Base-by-base conservation (phyloP, 1,140 invertebrate species). In the Apocrypta bakeri region DNA sequence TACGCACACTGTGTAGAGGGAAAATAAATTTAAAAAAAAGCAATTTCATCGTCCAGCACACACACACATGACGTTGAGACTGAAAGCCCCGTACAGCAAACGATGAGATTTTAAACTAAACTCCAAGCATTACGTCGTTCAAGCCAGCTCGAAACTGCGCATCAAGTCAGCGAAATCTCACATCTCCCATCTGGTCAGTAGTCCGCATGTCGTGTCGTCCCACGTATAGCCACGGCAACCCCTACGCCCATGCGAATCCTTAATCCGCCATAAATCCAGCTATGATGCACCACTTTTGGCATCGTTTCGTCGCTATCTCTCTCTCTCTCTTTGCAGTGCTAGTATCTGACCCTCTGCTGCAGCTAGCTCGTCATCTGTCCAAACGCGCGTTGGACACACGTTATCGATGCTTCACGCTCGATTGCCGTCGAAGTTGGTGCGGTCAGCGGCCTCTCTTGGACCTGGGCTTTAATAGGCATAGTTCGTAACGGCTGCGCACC, bases 371-470 rank as follows among this genome's bases (percentile, higher is more conserved):
- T n/a, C 27, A 7, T 2, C 71, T 40, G n/a, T 42, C 42, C 40
- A 25, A 24, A 21, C 25, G 14, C 27, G 27, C 63, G 27, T 56
- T 25, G 24, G 64, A 3, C 66, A 56, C 79, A 37, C 33, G 69
- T 56, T 73, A 80, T 80, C 79, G 79, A 80, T 69, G 69, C 79
- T 80, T 80, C 69, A 80, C 79, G 79, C 68, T 80, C 31, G 79
- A 80, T 80, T 80, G 79, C 68, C 42, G 68, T 4, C 37, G 2
- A 72, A 31, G 71, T 40, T 42, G 37, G 29, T 56, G 75, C 61
- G 75, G 75, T 77, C 75, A 77, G 75, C 40, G 42, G 68, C 68
- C 29, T 17, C 37, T 4, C 1, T 14, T 9, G n/a, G 14, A 40
- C 27, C 71, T 2, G 21, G 25, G 11, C 25, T 27, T 72, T 80